Base-by-base conservation (phyloP, 2,888 invertebrate species). In the Amiota minor region DNA sequence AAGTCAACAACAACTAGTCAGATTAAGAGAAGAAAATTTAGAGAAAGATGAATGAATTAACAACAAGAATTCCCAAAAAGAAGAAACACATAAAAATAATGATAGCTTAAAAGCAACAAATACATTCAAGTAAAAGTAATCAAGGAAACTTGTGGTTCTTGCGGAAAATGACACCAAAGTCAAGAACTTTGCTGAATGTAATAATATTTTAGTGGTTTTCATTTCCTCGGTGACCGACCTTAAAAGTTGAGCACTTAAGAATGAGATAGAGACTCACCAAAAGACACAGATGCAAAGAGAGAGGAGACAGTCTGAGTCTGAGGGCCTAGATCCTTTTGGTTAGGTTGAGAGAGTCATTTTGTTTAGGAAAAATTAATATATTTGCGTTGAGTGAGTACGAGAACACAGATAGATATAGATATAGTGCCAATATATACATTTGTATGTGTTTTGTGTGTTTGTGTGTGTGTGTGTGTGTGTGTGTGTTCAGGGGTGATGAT, bases 121-220 rank as follows among this genome's bases (percentile, higher is more conserved):
- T 20, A 46, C 46, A 72, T 69, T 61, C 47, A 74, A 56, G 74
- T 70, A 74, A 73, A 76, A 74, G 74, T 71, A 72, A 74, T 76
- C 76, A 76, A 73, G 71, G 71, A 74, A 72, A 72, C 74, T 72
- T 74, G 76, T 59, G 72, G 71, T 73, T 47, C 71, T 72, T 71
- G 71, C 55, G 70, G 71, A 76, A 74, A 72, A 72, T 59, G 68
- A 72, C 67, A 68, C 59, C 65, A 65, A 70, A 70, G 53, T 64
- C 70, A 62, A 64, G 55, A 61, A 72, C 62, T 64, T 68, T 67
- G 56, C 65, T 74, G 72, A 76, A 76, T 74, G 74, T 76, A 74
- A 74, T 74, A 74, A 74, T 74, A 74, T 74, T 74, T 74, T 67
- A 73, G 73, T 72, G 76, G 74, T 73, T 72, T 76, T 73, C 76